These are phyloP conservation scores for Ecdyonurus torrentis DNA, from an alignment of 2,888 invertebrate genomes.

Conservation along the genomic window DNA sequence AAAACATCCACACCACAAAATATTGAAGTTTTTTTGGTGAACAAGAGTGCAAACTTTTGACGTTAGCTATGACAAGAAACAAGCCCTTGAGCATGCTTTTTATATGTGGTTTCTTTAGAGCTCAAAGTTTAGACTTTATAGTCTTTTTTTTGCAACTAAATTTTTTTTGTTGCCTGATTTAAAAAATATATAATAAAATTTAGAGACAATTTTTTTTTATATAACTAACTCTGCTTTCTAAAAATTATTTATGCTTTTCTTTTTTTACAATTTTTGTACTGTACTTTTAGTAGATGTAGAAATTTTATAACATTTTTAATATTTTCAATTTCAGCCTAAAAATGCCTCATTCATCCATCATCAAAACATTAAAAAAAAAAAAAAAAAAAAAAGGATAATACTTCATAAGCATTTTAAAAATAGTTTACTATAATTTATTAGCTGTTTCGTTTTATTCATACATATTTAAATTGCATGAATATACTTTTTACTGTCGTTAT, in stretches of 20 bases:
- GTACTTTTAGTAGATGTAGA: background rate
- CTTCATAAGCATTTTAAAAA: background rate
- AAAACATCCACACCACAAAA: background rate
- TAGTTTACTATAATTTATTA: no score
- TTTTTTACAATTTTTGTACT: no score
- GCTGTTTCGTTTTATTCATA: no score
- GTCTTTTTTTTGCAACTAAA: background rate
- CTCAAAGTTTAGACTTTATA: background rate
- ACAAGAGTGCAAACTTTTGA: background rate
- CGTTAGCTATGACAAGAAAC: background rate
- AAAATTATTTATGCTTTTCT: background rate
- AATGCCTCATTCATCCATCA: background rate
- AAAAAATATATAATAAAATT: background rate
- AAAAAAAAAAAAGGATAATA: no score
- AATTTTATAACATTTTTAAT: background rate
- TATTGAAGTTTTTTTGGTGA: no score
- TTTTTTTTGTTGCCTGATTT: background rate
- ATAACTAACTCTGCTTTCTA: background rate
- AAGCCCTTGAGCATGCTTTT: background rate
- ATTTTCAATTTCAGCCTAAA: background rate
- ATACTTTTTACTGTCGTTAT: no score
- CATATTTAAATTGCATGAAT: no score
- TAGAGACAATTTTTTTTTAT: background rate
- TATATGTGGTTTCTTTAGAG: background rate
- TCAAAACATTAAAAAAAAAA: background rate